These are phyloP conservation scores for Stegana nigrithorax DNA, from an alignment of 2,888 invertebrate genomes.

Conservation along the genomic window DNA sequence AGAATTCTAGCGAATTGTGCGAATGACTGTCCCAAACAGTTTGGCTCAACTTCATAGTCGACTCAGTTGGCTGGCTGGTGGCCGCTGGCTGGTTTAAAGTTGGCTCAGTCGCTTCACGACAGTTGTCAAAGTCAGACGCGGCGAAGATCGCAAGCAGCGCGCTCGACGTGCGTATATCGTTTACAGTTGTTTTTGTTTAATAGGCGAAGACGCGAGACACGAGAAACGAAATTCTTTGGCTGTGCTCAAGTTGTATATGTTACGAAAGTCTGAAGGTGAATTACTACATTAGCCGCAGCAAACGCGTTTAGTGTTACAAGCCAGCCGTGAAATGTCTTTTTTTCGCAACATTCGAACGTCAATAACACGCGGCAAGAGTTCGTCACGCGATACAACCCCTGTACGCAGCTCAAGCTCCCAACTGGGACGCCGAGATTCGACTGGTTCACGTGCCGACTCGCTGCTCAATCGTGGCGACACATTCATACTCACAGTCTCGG, in stretches of 20 bases:
- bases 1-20: conserved; percentile 49
- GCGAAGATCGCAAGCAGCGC: neutral
- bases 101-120: conserved; percentile 48
- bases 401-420: conserved; percentile 36
- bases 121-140: conserved; percentile 42
- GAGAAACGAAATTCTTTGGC: too few species aligned
- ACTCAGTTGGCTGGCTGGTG: conserved; percentile 35
- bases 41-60: too few species aligned
- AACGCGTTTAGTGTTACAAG: too few species aligned
- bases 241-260: too few species aligned
- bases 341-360: conserved; percentile 66
- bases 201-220: neutral
- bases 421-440: conserved; percentile 50
- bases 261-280: neutral
- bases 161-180: too few species aligned
- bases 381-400: conserved; percentile 57
- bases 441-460: conserved; percentile 53
- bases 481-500: conserved; percentile 59
- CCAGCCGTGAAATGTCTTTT: conserved; percentile 58
- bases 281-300: conserved; percentile 9
- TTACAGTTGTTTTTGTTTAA: too few species aligned
- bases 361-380: conserved; percentile 59
- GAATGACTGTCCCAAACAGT: too few species aligned
- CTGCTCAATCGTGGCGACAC: conserved; percentile 64
- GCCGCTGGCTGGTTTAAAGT: conserved; percentile 6